These are phyloP conservation scores for Lytechinus pictus DNA, from an alignment of 35 echinoderm and acorn worm species.

Conservation along the genomic window DNA sequence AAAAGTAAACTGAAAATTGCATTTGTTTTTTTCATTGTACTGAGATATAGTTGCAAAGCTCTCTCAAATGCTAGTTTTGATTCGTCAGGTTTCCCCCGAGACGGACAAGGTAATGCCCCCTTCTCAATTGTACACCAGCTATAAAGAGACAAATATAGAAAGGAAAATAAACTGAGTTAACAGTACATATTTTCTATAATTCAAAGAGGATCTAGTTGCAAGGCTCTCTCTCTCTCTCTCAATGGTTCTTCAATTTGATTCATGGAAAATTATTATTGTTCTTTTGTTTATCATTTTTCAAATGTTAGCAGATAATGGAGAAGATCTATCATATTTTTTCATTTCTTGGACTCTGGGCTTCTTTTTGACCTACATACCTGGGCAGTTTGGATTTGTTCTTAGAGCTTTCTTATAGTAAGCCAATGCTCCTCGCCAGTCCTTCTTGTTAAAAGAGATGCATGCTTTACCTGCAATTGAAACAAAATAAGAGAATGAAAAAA, in stretches of 20 bases:
- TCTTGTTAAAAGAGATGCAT: constrained; percentile 98
- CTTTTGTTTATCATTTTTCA: no score
- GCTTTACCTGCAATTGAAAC: constrained; percentile 77
- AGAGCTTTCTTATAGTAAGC: constrained; percentile 99
- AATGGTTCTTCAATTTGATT: no score
- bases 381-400: constrained; percentile 93
- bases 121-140: constrained; percentile 96
- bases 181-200: no score
- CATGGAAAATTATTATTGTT: no score
- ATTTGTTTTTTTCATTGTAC: no score
- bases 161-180: no score
- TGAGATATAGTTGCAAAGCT: no score
- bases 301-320: no score
- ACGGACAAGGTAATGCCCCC: constrained; percentile 95
- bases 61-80: constrained; percentile 89
- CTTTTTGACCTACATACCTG: constrained; percentile 57
- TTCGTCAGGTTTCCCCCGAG: constrained; percentile 85
- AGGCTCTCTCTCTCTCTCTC: constrained; percentile 54
- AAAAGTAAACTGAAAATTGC: no score
- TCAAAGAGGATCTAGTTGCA: constrained; percentile 50
- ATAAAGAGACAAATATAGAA: neutral
- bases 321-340: no score
- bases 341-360: no score
- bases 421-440: constrained; percentile 87
- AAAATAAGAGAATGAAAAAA: neutral